Base-by-base conservation (phyloP, 1,140 invertebrate genomes). In the Drosophila repletoides region DNA sequence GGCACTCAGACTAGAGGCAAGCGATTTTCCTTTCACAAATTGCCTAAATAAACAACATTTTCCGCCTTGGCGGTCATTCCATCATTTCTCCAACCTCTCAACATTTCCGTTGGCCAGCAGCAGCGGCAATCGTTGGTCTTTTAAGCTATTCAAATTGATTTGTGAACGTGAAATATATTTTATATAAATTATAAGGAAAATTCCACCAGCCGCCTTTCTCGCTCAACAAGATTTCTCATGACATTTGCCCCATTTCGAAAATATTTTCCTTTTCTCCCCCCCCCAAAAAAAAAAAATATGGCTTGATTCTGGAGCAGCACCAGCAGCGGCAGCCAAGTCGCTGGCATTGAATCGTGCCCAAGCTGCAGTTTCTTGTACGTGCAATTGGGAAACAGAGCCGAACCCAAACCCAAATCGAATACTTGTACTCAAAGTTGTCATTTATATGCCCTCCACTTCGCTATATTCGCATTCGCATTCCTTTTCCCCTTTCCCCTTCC, bases 341-440 rank as follows among this genome's bases (percentile, higher is more conserved):
- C 28, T 48, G 66, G 33, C 24, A 68, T 29, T 40, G 66, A 76
- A 75, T 80, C 75, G 75, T 69, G 76, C 71, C 76, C 59, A 79
- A 71, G 66, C 56, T 80, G 76, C 76, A 80, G 71, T 80, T 80
- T 75, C 71, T 63, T 71, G 71, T 80, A 80, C 76, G 76, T 80
- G 76, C 76, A 80, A 59, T 70, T 71, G 40, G 70, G n/a, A n/a
- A n/a, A n/a, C n/a, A n/a, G n/a, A n/a, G n/a, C n/a, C n/a, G n/a
- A 79, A 31, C 52, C 69, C 58, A 79, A 79, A n/a, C n/a, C n/a
- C n/a, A n/a, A n/a, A n/a, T n/a, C n/a, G n/a, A n/a, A n/a, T n/a
- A n/a, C n/a, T n/a, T n/a, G n/a, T 73, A 79, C 75, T 79, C 75
- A 79, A 72, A 80, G 71, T 72, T 75, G 71, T 71, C 76, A 75